Percentiles rank a stretch among this genome's conserved stretches.
These are phyloP conservation scores for Marisa cornuarietis DNA, from an alignment of 1,140 invertebrate genomes.

Conservation along the genomic window DNA sequence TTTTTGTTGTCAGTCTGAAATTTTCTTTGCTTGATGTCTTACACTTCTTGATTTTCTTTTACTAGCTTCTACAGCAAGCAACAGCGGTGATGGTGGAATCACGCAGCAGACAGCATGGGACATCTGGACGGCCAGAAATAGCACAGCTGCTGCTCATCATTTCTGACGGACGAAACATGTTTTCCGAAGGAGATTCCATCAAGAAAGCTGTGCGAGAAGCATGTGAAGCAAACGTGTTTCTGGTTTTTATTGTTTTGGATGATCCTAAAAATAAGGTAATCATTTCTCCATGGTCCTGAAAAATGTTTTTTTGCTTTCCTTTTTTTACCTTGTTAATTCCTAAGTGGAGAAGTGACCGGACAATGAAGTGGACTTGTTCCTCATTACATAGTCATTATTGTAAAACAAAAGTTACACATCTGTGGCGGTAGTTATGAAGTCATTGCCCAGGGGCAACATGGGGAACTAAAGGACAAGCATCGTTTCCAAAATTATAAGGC, in stretches of 20 bases:
- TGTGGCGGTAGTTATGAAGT: no score
- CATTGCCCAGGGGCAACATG: no score
- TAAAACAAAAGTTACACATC: no score
- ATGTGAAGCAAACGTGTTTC: slow-evolving; percentile 84
- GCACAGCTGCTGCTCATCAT: slow-evolving; percentile 89
- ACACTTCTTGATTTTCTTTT: slow-evolving; percentile 74
- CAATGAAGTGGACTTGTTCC: no score
- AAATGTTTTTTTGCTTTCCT: no score
- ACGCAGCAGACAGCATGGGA: slow-evolving; percentile 40
- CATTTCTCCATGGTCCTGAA: no score
- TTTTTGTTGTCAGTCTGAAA: background rate
- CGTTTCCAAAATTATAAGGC: no score
- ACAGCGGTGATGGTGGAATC: slow-evolving; percentile 65
- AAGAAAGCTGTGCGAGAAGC: slow-evolving; percentile 82
- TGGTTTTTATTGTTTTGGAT: slow-evolving; percentile 95
- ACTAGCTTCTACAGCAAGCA: slow-evolving; percentile 80
- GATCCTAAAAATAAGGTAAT: slow-evolving; percentile 87
- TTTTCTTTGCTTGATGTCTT: slow-evolving; percentile 30
- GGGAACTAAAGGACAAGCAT: no score
- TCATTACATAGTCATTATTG: no score
- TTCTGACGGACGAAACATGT: slow-evolving; percentile 89
- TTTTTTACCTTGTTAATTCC: no score
- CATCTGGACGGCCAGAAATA: slow-evolving; percentile 47
- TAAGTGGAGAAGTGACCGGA: no score
- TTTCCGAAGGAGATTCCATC: slow-evolving; percentile 87